Evolutionary conservation across 2,113 vertebrate genomes (phyloP).

Genomic region (Neopipo cinnamomea): DNA sequence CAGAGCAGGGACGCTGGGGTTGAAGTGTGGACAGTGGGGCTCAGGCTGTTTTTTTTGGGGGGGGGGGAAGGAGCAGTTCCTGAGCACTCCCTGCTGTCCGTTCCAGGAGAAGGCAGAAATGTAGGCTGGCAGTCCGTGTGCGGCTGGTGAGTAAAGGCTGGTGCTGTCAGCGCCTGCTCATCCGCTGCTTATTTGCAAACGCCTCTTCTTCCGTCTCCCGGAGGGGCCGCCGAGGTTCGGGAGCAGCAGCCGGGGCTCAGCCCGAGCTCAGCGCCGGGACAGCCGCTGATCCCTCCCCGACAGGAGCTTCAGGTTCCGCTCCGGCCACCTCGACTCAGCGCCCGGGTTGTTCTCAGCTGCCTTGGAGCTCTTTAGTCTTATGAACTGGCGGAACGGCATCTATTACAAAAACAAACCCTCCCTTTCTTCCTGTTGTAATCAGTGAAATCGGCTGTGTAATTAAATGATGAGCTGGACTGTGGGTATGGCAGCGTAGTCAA

Average conservation of each 20-base stretch:
- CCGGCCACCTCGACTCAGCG: background rate
- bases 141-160: background rate
- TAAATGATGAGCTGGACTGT: slow-evolving; percentile 1
- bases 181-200: background rate
- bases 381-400: background rate
- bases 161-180: background rate
- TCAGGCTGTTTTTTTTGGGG: background rate
- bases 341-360: background rate
- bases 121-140: rapidly evolving
- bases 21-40: background rate
- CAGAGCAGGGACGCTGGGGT: background rate
- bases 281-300: background rate
- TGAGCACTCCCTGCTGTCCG: rapidly evolving
- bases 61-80: background rate
- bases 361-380: background rate
- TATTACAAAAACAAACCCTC: background rate
- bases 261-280: background rate
- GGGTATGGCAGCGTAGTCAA: background rate
- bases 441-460: slow-evolving; percentile 37
- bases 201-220: rapidly evolving
- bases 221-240: background rate
- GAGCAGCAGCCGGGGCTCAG: rapidly evolving
- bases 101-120: background rate
- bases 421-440: slow-evolving; percentile 8
- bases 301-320: background rate